phyloP scores from a whole-genome alignment of 2,113 vertebrate species.

The Sminthopsis crassicaudata region DNA sequence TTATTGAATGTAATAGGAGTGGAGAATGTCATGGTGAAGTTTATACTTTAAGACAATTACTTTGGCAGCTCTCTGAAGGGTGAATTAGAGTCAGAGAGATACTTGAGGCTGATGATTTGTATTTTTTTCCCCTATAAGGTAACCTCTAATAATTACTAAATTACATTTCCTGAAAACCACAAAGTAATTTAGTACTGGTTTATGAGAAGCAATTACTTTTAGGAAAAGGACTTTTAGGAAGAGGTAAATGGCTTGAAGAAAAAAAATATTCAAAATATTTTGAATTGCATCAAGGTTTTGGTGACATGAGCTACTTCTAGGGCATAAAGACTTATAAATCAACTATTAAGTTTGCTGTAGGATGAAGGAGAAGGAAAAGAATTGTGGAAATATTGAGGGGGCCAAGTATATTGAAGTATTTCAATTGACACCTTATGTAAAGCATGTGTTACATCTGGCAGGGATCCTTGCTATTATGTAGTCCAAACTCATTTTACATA shows the following conservation, averaged over 20 bases:
- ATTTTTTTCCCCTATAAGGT: background rate
- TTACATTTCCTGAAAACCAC: background rate
- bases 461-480: background rate
- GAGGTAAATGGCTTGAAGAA: background rate
- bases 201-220: background rate
- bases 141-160: background rate
- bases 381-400: constrained; percentile 38
- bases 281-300: background rate
- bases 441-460: background rate
- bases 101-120: background rate
- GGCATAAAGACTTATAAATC: background rate
- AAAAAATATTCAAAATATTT: background rate
- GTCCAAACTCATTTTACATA: background rate
- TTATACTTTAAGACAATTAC: background rate
- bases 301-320: constrained; percentile 27
- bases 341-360: constrained; percentile 19
- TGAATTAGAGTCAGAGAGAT: background rate
- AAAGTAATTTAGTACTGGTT: background rate
- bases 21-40: background rate
- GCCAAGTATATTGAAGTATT: constrained; percentile 20
- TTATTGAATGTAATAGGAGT: background rate
- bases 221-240: background rate
- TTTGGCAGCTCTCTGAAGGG: background rate
- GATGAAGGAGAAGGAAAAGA: background rate
- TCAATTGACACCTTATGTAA: background rate